phyloP scores from a whole-genome alignment of 2,113 vertebrate genomes.

The Lagopus leucura region DNA sequence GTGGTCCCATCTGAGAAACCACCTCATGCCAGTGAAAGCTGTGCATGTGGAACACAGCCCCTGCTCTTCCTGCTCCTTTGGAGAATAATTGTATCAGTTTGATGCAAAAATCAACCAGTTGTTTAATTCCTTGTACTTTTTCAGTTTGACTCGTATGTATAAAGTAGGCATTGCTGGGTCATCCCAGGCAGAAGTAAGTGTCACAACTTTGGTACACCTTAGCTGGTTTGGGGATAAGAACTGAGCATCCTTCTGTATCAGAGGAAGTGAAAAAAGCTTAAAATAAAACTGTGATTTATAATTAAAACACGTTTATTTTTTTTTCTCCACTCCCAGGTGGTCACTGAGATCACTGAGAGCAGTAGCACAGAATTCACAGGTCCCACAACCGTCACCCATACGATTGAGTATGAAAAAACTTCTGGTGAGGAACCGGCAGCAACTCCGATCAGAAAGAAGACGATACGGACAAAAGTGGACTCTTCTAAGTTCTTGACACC shows the following conservation, averaged over 20 bases:
- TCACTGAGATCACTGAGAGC: slow-evolving; percentile 59
- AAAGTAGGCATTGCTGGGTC: background rate
- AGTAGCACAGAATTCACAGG: background rate
- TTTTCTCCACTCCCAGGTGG: background rate
- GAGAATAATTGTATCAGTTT: background rate
- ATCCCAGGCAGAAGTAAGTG: background rate
- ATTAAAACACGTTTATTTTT: background rate
- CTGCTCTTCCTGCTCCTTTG: background rate
- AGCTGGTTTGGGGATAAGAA: background rate
- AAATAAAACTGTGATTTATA: background rate
- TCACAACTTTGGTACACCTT: background rate
- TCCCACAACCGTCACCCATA: background rate
- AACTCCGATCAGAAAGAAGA: slow-evolving; percentile 81
- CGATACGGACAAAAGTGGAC: slow-evolving; percentile 88
- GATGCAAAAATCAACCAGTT: background rate
- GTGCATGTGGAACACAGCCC: background rate
- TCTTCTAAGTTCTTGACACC: slow-evolving; percentile 96
- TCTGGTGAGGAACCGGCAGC: slow-evolving; percentile 40
- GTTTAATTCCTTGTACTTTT: background rate
- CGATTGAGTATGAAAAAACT: background rate
- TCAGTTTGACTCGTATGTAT: background rate
- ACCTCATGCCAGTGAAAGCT: background rate
- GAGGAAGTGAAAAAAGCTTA: background rate
- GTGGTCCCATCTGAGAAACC: background rate
- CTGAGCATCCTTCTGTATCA: background rate